Base-by-base conservation (phyloP, 2,113 vertebrate genomes). In the Xiphophorus couchianus region DNA sequence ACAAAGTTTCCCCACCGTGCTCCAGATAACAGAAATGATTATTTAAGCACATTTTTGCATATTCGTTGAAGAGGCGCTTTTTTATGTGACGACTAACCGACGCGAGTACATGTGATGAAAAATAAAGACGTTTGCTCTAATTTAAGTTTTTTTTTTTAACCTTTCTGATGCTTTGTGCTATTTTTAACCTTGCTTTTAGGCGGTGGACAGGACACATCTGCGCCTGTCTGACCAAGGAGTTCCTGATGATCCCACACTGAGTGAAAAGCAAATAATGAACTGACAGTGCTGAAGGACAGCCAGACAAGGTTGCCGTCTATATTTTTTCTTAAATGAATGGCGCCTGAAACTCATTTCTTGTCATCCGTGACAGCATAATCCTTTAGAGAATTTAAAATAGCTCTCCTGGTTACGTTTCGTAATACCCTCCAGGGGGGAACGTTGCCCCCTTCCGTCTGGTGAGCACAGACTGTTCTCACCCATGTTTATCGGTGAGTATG, bases 401-500 rank as follows among this genome's bases (percentile, higher is more conserved):
- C 76, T 74, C 83, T 62, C 62, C 67, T 78, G 11, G 78, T 84
- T 74, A 64, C 71, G 84, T 86, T 90, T 84, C 71, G 83, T 77
- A 80, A 88, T 83, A 78, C 84, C 71, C 83, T 83, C 64, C 74
- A 74, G 78, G 78, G 84, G 72, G 81, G 74, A 83, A 68, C 10
- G 69, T 66, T 54, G 28, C 31, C 27, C 84, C 77, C 39, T 15
- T 42, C 76, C 63, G 35, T 73, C 78, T 29, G 65, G 66, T 70
- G 69, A 89, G 87, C 70, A 90, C 87, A 86, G 76, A 29, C 68
- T 90, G 91, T 91, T 77, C 89, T 83, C 71, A 33, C 76, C 78
- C 73, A 15, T 62, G 82, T 89, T 91, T 88, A 78, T 84, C 87
- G 44, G 60, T 64, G 51, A n/a, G 51, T 58, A 29, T 80, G 81